A percentile compares a stretch with the other conserved stretches of the same genome.
Evolutionary conservation across 2,113 vertebrate genomes (phyloP).

Genomic region (Carassius auratus): DNA sequence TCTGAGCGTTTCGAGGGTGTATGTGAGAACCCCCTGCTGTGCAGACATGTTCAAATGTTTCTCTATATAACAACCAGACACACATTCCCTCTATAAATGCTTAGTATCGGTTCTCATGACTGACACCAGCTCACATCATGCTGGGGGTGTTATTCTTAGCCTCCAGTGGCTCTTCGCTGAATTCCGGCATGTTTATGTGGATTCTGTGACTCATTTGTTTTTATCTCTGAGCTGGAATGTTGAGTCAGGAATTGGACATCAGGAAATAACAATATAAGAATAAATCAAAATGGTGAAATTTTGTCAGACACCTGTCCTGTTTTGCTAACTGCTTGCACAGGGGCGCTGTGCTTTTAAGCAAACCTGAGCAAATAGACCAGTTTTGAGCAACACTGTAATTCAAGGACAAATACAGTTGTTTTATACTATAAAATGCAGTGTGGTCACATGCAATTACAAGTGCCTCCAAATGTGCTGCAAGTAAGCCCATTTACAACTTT

Average conservation of each 20-base stretch:
- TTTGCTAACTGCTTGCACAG: background rate
- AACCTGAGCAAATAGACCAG: background rate
- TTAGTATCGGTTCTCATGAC: constrained; percentile 13
- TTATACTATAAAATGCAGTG: background rate
- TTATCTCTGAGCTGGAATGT: constrained; percentile 15
- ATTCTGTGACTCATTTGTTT: constrained; percentile 35
- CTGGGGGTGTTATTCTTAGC: constrained; percentile 17
- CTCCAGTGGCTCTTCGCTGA: background rate
- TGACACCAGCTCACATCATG: constrained; percentile 32
- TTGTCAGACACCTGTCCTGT: background rate
- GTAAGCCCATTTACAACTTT: background rate
- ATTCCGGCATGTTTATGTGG: constrained; percentile 8
- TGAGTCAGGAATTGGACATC: background rate
- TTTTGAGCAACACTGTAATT: background rate
- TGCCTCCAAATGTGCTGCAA: background rate
- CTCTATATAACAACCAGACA: constrained; percentile 15
- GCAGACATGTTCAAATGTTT: constrained; percentile 19
- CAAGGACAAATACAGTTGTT: background rate
- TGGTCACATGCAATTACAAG: background rate
- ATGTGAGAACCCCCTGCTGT: constrained; percentile 18
- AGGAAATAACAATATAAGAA: background rate
- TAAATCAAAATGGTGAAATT: background rate
- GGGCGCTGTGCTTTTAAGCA: background rate
- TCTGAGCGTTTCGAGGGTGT: constrained; percentile 29
- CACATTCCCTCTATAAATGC: constrained; percentile 12